Percentiles rank a stretch among this genome's conserved stretches.
These are phyloP conservation scores for Macropis europaea DNA, from an alignment of 2,888 invertebrate genomes.

Conservation along the genomic window DNA sequence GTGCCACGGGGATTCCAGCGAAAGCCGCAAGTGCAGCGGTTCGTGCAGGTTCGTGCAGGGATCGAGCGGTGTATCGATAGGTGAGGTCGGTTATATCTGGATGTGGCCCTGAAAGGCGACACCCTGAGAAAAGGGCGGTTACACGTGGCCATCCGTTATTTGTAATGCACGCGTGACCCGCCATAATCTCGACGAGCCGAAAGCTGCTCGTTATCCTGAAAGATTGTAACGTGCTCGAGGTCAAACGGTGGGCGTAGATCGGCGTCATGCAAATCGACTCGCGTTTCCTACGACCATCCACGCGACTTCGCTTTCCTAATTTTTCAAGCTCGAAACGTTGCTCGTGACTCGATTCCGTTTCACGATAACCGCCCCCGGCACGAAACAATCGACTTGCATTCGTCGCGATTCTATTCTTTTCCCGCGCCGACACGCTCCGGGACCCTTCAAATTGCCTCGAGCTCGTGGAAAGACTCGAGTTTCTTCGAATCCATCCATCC, in stretches of 20 bases:
- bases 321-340: neutral
- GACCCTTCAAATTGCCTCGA: too few relatives aligned
- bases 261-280: constrained; percentile 8
- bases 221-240: constrained; percentile 12
- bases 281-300: neutral
- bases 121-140: constrained; percentile 35
- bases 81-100: constrained; percentile 33
- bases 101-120: constrained; percentile 32
- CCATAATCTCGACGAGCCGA: constrained; percentile 35
- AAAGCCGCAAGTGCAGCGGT: too few relatives aligned
- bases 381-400: too few relatives aligned
- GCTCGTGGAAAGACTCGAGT: too few relatives aligned
- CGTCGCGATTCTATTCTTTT: too few relatives aligned
- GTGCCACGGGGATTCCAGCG: too few relatives aligned
- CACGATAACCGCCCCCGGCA: too few relatives aligned
- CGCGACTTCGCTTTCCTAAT: neutral
- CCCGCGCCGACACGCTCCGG: too few relatives aligned
- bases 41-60: too few relatives aligned
- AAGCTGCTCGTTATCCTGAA: constrained; percentile 14
- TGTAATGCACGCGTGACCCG: constrained; percentile 33
- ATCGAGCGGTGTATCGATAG: too few relatives aligned
- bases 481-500: too few relatives aligned
- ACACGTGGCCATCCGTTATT: constrained; percentile 12
- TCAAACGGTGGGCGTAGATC: constrained; percentile 13
- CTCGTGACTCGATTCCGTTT: too few relatives aligned